phyloP scores from a whole-genome alignment of 1,140 invertebrate genomes.

The Temnothorax curvispinosus region DNA sequence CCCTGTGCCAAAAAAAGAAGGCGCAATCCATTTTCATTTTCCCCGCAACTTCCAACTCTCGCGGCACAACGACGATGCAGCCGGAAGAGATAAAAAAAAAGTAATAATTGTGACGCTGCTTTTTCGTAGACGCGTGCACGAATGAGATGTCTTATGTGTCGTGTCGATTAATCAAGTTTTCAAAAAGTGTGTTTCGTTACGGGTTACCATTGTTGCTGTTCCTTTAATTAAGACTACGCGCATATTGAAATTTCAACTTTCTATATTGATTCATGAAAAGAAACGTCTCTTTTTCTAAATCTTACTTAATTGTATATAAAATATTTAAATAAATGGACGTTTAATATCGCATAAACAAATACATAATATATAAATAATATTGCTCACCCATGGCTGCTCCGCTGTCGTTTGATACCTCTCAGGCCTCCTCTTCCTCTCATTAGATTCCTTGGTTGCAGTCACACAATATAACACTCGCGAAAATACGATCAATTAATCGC shows the following conservation, averaged over 20 bases:
- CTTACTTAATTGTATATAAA: background rate
- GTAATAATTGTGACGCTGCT: background rate
- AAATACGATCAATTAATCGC: no score
- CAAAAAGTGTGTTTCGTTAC: background rate
- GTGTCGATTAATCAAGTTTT: slow-evolving; percentile 37
- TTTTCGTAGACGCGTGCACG: background rate
- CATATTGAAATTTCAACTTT: slow-evolving; percentile 18
- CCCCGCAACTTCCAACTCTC: slow-evolving; percentile 38
- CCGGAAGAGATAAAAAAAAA: slow-evolving; percentile 15
- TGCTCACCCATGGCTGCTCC: background rate
- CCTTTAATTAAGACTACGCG: background rate
- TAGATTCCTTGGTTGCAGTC: background rate
- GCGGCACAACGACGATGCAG: slow-evolving; percentile 20
- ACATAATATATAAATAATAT: background rate
- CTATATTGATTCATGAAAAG: background rate
- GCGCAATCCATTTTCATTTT: slow-evolving; percentile 58
- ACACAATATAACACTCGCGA: background rate
- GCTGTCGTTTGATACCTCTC: background rate
- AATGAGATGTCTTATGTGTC: slow-evolving; percentile 31
- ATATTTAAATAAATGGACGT: background rate
- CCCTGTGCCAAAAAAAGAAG: slow-evolving; percentile 39
- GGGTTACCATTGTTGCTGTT: background rate
- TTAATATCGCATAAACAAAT: background rate
- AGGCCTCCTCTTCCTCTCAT: background rate
- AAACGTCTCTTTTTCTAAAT: slow-evolving; percentile 15